phyloP scores from a whole-genome alignment of 2,797 vertebrate species.

The Alauda arvensis region DNA sequence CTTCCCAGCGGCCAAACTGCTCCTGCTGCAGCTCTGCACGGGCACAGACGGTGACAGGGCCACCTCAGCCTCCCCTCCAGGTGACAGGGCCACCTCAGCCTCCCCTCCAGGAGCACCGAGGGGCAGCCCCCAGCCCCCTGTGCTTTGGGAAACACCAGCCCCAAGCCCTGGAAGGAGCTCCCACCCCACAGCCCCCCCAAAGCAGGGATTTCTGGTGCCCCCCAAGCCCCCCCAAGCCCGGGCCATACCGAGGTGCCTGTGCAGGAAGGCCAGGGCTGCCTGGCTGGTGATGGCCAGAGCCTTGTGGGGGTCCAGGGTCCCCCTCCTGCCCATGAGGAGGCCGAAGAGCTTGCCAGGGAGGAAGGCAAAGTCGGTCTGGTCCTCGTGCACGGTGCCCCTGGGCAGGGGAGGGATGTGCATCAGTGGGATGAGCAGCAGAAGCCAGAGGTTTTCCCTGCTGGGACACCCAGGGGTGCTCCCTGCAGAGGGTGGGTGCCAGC shows the following conservation, averaged over 20 bases:
- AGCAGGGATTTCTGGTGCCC: fast-evolving
- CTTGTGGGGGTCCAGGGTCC: slow-evolving; percentile 62
- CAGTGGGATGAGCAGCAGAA: neutral
- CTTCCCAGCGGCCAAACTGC: slow-evolving; percentile 57
- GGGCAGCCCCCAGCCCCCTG: neutral
- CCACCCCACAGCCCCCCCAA: neutral
- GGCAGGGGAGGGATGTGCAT: neutral
- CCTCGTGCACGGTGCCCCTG: slow-evolving; percentile 72
- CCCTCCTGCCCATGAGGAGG: slow-evolving; percentile 40
- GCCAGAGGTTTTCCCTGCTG: neutral
- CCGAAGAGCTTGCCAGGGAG: slow-evolving; percentile 42
- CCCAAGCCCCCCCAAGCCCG: neutral
- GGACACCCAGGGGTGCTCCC: neutral
- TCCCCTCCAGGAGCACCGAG: neutral
- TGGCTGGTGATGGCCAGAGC: slow-evolving; percentile 56
- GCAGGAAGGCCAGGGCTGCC: slow-evolving; percentile 74
- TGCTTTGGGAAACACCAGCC: neutral
- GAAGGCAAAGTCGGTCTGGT: slow-evolving; percentile 74
- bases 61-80: neutral
- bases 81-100: neutral
- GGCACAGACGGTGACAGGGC: neutral
- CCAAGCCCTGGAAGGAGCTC: neutral
- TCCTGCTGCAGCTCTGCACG: slow-evolving; percentile 62
- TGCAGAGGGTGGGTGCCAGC: fast-evolving
- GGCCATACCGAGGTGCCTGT: slow-evolving; percentile 71